These are phyloP conservation scores for Heliconius aoede DNA, from an alignment of 2,888 invertebrate genomes.

Conservation along the genomic window DNA sequence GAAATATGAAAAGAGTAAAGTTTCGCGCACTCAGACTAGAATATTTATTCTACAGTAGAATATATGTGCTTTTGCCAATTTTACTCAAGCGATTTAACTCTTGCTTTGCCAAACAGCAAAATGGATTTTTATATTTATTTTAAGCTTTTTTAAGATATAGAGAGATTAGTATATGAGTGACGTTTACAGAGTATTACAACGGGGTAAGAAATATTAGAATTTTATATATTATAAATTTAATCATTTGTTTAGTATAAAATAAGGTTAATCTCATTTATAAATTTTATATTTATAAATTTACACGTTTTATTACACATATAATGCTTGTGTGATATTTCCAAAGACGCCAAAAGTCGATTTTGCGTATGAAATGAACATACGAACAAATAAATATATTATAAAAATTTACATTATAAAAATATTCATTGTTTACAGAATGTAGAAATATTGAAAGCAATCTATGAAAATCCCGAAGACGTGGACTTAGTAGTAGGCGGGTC, in stretches of 20 bases:
- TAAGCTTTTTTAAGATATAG: too few species aligned
- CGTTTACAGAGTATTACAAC: too few species aligned
- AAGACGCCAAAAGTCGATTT: too few species aligned
- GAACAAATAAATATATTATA: too few species aligned
- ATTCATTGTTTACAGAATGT: slow-evolving; percentile 82
- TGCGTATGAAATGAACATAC: too few species aligned
- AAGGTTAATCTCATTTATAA: too few species aligned
- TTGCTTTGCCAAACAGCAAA: neutral
- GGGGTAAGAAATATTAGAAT: too few species aligned
- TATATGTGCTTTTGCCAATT: neutral
- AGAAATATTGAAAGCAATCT: slow-evolving; percentile 84
- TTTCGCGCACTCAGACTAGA: slow-evolving; percentile 11
- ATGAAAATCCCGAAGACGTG: slow-evolving; percentile 90
- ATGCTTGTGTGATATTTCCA: too few species aligned
- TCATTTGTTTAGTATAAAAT: neutral
- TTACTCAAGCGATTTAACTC: neutral
- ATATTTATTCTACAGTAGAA: neutral
- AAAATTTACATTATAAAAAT: neutral
- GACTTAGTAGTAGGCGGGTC: slow-evolving; percentile 94
- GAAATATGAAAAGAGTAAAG: neutral
- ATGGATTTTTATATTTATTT: neutral
- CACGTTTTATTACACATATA: too few species aligned
- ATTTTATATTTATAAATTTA: too few species aligned
- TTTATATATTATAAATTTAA: neutral
- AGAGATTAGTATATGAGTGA: too few species aligned